Evolutionary conservation across 2,113 vertebrate genomes (phyloP).

Genomic region (Apodemus sylvaticus): DNA sequence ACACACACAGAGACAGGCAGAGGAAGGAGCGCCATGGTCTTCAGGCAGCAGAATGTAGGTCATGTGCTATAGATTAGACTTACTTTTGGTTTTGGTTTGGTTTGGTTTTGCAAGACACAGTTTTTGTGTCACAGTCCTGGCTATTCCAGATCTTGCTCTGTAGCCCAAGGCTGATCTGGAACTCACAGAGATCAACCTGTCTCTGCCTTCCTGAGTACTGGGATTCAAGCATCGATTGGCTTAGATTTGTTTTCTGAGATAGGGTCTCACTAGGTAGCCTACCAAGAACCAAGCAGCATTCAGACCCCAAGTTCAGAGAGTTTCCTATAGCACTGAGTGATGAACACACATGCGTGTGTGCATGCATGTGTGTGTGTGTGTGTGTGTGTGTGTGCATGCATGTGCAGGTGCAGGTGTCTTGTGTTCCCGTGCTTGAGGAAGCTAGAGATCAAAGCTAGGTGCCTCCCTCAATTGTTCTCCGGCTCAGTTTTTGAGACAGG

Average conservation of each 20-base stretch:
- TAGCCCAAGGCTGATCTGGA: background rate
- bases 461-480: background rate
- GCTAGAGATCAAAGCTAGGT: background rate
- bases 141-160: background rate
- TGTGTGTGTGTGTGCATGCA: background rate
- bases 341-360: too few species aligned
- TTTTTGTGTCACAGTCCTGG: background rate
- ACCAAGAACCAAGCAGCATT: background rate
- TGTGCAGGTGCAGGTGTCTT: background rate
- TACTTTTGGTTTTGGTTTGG: background rate
- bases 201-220: background rate
- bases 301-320: background rate
- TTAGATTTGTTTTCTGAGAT: background rate
- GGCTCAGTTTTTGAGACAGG: background rate
- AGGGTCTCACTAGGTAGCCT: background rate
- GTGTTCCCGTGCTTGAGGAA: too few species aligned
- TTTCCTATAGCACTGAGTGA: background rate
- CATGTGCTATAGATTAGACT: background rate
- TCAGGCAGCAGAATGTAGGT: background rate
- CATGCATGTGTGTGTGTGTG: background rate
- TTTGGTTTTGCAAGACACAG: background rate
- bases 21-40: too few species aligned
- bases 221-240: background rate
- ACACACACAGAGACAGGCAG: background rate
- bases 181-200: background rate